These are phyloP conservation scores for Sebastes baramenuke DNA, from an alignment of 2,797 vertebrate genomes.

Conservation along the genomic window DNA sequence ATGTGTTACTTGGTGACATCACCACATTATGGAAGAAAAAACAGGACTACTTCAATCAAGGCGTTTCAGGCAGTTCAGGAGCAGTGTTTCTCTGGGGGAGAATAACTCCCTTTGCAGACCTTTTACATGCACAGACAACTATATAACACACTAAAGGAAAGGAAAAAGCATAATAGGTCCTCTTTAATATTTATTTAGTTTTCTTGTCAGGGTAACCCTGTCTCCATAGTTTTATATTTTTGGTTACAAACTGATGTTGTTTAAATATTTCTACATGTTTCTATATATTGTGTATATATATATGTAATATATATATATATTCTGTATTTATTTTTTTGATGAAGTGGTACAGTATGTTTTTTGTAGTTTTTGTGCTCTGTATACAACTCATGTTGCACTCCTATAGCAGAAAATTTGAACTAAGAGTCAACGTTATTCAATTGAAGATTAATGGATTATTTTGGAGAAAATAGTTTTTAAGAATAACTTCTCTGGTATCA, in stretches of 20 bases:
- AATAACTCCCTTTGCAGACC: not conserved
- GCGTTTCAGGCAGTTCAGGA: not conserved
- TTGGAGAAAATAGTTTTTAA: not conserved
- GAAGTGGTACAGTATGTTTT: not conserved
- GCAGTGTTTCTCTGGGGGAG: not conserved
- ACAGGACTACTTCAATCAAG: not conserved
- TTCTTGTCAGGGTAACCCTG: not conserved
- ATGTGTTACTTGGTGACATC: not conserved
- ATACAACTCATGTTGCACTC: not conserved
- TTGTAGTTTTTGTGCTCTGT: not conserved
- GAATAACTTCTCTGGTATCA: not conserved
- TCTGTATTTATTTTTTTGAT: not conserved
- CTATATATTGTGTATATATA: not conserved
- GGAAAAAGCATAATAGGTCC: not conserved
- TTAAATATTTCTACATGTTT: not conserved
- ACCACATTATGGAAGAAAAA: not conserved
- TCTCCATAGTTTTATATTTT: not conserved
- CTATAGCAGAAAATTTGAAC: not conserved
- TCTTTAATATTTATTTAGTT: not conserved
- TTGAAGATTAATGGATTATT: not conserved
- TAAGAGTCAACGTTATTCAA: not conserved
- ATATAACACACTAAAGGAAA: not conserved
- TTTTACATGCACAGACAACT: not conserved
- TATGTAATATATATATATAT: too few species aligned
- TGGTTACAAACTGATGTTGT: not conserved